A percentile compares a stretch with the other conserved stretches of the same genome.
Conservation (phyloP, 2,888 invertebrate genomes). For the Erpobdella octoculata region DNA sequence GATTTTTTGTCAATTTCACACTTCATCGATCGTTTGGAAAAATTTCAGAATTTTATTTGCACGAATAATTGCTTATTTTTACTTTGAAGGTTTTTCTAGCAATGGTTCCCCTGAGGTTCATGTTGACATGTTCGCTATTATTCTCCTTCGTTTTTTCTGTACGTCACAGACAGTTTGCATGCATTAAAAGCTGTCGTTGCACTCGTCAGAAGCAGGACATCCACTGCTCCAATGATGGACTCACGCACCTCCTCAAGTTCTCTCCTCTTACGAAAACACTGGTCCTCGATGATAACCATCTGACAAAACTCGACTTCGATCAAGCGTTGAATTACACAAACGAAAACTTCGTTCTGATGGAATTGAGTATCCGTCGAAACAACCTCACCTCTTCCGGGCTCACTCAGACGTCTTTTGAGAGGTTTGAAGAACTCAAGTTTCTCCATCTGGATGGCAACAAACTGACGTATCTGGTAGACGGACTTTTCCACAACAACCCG, state of each 20-base stretch:
- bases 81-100: too few relatives aligned
- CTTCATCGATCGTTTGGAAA: too few relatives aligned
- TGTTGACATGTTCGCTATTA: too few relatives aligned
- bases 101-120: too few relatives aligned
- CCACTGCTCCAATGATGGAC: slow-evolving; percentile 14
- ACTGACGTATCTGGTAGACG: slow-evolving; percentile 5
- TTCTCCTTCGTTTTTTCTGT: too few relatives aligned
- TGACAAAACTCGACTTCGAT: slow-evolving; percentile 1
- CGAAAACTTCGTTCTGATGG: background rate
- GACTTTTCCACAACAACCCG: slow-evolving; percentile 7
- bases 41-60: too few relatives aligned
- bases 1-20: too few relatives aligned
- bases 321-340: background rate
- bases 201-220: slow-evolving; percentile 7
- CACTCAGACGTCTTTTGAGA: background rate
- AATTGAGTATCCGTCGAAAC: slow-evolving; percentile 21
- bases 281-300: slow-evolving; percentile 17
- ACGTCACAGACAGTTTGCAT: background rate
- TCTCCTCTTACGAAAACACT: background rate
- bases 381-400: background rate
- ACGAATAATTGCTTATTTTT: too few relatives aligned
- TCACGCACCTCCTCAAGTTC: slow-evolving; percentile 14
- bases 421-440: slow-evolving; percentile 2
- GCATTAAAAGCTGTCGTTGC: slow-evolving; percentile 22
- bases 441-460: slow-evolving; percentile 23